Evolutionary conservation across 1,140 invertebrate species (phyloP).

Genomic region (Drosophila ercepeae): DNA sequence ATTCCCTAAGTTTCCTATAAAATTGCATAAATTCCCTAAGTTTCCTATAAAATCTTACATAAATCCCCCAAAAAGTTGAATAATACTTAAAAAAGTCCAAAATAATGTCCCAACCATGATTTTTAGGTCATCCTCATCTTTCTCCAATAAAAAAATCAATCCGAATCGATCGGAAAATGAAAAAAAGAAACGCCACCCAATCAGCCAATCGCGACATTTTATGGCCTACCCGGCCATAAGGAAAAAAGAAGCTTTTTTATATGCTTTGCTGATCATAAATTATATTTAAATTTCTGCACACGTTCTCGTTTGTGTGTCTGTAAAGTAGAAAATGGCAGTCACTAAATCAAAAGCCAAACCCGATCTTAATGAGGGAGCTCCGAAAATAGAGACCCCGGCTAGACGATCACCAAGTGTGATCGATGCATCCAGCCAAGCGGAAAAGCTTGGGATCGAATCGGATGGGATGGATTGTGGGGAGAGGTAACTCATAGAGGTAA

Average conservation of each 20-base stretch:
- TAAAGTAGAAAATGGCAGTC: constrained; percentile 71
- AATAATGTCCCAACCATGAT: constrained; percentile 10
- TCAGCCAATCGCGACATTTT: constrained; percentile 79
- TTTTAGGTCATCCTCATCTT: constrained; percentile 68
- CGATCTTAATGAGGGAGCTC: constrained; percentile 72
- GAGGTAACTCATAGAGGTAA: constrained; percentile 41
- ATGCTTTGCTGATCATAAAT: constrained; percentile 69
- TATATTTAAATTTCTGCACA: constrained; percentile 79
- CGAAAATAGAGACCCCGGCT: constrained; percentile 33
- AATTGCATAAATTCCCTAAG: too few species aligned
- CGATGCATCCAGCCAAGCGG: constrained; percentile 39
- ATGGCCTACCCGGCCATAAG: constrained; percentile 36
- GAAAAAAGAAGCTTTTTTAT: constrained; percentile 36
- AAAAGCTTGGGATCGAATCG: constrained; percentile 25
- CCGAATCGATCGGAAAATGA: constrained; percentile 18
- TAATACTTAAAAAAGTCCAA: constrained; percentile 18
- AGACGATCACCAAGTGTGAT: constrained; percentile 45
- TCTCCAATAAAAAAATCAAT: constrained; percentile 54
- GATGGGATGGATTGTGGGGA: neutral
- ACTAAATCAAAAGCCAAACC: constrained; percentile 67
- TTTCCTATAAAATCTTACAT: too few species aligned
- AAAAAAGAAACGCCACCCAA: constrained; percentile 39
- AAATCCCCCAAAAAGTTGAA: constrained; percentile 18
- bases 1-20: too few species aligned
- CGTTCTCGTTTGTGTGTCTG: constrained; percentile 32